These are phyloP conservation scores for Euura lappo DNA, from an alignment of 1,140 invertebrate species.

Conservation along the genomic window DNA sequence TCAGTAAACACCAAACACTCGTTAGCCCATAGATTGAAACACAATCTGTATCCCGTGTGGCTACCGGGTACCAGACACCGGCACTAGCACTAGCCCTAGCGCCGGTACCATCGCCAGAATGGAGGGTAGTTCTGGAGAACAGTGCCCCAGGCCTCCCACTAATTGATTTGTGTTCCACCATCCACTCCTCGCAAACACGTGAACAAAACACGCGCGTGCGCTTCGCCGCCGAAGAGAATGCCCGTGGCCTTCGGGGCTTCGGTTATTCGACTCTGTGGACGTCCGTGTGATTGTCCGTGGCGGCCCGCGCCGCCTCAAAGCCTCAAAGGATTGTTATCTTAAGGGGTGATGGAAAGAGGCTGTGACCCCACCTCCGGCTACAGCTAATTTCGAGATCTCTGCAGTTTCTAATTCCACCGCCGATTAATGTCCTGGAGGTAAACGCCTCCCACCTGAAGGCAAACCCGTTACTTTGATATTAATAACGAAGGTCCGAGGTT, in stretches of 20 bases:
- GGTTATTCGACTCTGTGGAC: constrained; percentile 18
- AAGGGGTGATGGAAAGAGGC: constrained; percentile 23
- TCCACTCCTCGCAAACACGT: constrained; percentile 34
- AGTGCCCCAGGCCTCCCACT: constrained; percentile 46
- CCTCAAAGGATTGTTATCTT: constrained; percentile 55
- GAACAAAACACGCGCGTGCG: neutral
- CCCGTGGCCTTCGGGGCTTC: constrained; percentile 25
- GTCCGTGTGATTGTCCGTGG: constrained; percentile 17
- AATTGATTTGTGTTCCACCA: constrained; percentile 55
- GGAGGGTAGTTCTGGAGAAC: constrained; percentile 45
- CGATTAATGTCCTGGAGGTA: constrained; percentile 23
- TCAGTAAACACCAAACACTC: constrained; percentile 60
- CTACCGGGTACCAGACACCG: constrained; percentile 32
- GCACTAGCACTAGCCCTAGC: constrained; percentile 8
- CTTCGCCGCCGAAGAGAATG: neutral
- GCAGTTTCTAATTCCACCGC: neutral
- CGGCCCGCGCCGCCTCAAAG: constrained; percentile 30
- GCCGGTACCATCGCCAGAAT: neutral
- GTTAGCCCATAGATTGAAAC: constrained; percentile 60
- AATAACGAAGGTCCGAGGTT: constrained; percentile 17
- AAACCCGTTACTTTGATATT: constrained; percentile 17
- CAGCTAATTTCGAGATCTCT: constrained; percentile 33
- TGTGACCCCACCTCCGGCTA: constrained; percentile 12
- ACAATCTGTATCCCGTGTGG: constrained; percentile 58
- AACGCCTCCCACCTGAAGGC: neutral